Percentiles rank a stretch among this genome's conserved stretches.
phyloP scores from a whole-genome alignment of 2,888 invertebrate species.

The Hypomecis punctinalis region DNA sequence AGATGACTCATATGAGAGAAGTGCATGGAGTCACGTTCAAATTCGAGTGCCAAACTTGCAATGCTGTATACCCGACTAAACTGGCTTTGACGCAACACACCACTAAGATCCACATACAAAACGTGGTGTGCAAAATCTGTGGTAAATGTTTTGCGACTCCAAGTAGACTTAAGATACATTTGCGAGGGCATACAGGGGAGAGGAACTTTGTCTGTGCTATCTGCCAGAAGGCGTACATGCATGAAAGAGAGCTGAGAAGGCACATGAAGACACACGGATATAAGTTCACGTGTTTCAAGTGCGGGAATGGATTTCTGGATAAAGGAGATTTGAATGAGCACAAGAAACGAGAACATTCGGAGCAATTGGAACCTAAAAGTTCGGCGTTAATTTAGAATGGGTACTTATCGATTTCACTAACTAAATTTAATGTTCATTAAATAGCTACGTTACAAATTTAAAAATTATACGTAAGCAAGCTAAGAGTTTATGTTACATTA shows the following conservation, averaged over 20 bases:
- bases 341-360: conserved; percentile 50
- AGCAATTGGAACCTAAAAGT: conserved; percentile 68
- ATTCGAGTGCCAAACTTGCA: conserved; percentile 70
- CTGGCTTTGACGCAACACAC: conserved; percentile 74
- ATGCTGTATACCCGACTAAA: conserved; percentile 64
- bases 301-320: conserved; percentile 69
- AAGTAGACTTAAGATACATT: conserved; percentile 71
- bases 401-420: not conserved
- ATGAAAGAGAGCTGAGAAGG: conserved; percentile 69
- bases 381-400: conserved; percentile 38
- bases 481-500: no score
- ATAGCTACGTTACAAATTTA: no score
- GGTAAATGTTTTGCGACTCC: conserved; percentile 73
- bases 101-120: conserved; percentile 71
- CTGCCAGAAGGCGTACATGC: conserved; percentile 76
- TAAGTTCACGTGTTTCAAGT: conserved; percentile 61
- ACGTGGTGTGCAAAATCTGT: conserved; percentile 72
- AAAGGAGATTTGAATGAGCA: conserved; percentile 71
- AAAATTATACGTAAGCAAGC: no score
- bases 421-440: not conserved
- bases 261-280: conserved; percentile 76
- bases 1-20: conserved; percentile 75
- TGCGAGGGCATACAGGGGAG: conserved; percentile 72
- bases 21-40: conserved; percentile 71
- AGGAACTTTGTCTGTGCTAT: conserved; percentile 70